A percentile compares a stretch with the other conserved stretches of the same genome.
Evolutionary conservation across 2,113 vertebrate species (phyloP).

Genomic region (Sardina pilchardus): DNA sequence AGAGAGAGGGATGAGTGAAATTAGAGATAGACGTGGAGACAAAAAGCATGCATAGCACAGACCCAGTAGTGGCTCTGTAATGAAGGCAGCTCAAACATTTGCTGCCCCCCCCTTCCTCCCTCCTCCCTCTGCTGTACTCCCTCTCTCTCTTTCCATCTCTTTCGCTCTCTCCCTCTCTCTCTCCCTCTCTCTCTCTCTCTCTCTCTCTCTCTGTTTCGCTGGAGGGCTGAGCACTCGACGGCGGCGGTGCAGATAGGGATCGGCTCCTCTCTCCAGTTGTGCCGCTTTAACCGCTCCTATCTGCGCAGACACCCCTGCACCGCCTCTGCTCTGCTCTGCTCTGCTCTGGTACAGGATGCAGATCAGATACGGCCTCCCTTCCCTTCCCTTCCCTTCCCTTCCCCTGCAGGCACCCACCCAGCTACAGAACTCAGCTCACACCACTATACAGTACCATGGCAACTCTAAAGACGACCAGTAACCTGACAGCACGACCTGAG

Average conservation of each 20-base stretch:
- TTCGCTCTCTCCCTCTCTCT: background rate
- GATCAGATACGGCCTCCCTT: background rate
- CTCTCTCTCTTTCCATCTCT: background rate
- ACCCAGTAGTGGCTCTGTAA: background rate
- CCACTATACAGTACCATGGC: background rate
- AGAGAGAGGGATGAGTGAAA: background rate
- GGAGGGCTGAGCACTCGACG: slow-evolving; percentile 32
- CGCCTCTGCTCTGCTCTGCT: background rate
- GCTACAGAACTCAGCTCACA: background rate
- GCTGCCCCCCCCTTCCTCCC: background rate
- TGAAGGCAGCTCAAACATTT: background rate
- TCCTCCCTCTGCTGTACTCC: background rate
- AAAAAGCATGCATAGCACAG: background rate
- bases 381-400: background rate
- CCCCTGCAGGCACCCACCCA: background rate
- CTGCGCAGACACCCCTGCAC: slow-evolving; percentile 30
- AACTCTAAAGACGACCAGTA: background rate
- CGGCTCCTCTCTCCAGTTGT: slow-evolving; percentile 25
- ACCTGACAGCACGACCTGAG: background rate
- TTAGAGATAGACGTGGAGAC: background rate
- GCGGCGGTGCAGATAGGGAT: slow-evolving; percentile 29
- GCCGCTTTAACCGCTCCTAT: slow-evolving; percentile 20
- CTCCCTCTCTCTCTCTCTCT: background rate
- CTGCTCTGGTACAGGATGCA: background rate
- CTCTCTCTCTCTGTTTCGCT: background rate